Percentiles rank a stretch among this genome's conserved stretches.
These are phyloP conservation scores for Argyra leucocephala DNA, from an alignment of 2,888 invertebrate species.

Conservation along the genomic window DNA sequence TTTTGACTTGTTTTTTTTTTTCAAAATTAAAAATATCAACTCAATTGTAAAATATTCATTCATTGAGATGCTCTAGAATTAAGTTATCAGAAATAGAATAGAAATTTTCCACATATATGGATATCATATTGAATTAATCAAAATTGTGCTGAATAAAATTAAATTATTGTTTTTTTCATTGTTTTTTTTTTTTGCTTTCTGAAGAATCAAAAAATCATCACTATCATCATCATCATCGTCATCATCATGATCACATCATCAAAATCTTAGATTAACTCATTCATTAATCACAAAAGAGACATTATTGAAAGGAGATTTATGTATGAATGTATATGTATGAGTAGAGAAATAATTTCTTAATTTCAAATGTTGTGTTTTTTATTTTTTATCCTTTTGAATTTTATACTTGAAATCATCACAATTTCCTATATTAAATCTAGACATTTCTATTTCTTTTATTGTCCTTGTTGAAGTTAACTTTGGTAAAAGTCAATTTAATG, in stretches of 20 bases:
- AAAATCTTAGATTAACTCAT: not conserved
- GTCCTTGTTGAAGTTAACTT: not conserved
- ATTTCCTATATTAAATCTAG: not conserved
- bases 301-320: no score
- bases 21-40: not conserved
- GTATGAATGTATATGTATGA: no score
- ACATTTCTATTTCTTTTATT: not conserved
- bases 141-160: not conserved
- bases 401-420: not conserved
- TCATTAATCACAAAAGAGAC: not conserved
- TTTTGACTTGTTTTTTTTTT: no score
- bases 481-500: no score
- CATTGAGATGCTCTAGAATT: not conserved
- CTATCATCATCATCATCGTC: not conserved
- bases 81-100: not conserved
- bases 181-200: not conserved
- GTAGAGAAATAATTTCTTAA: no score
- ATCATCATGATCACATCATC: not conserved
- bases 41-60: not conserved
- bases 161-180: not conserved
- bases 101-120: not conserved
- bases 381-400: not conserved
- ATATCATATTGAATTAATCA: conserved; percentile 1
- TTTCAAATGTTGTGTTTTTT: not conserved
- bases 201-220: not conserved